phyloP scores from a whole-genome alignment of 2,797 vertebrate species.

The Anguilla pacifica region DNA sequence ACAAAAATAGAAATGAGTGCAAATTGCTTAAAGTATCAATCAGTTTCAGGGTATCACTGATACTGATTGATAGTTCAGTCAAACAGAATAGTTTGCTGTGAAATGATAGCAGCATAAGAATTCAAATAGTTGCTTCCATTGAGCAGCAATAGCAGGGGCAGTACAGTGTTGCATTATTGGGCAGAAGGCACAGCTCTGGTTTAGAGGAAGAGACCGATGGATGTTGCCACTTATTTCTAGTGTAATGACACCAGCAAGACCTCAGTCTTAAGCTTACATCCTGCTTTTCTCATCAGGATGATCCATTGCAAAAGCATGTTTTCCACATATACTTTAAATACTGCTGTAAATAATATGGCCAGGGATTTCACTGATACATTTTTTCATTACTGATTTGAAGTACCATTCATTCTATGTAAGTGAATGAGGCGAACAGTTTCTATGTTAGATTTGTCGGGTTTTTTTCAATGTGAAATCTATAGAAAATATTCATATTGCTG shows the following conservation, averaged over 20 bases:
- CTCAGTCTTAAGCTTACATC: not conserved
- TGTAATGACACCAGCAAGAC: not conserved
- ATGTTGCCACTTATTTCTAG: constrained; percentile 14
- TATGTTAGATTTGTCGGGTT: too few species aligned
- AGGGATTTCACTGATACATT: not conserved
- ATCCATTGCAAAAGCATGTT: not conserved
- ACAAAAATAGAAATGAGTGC: constrained; percentile 65
- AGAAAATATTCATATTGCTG: not conserved
- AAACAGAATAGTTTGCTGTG: not conserved
- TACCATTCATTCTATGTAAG: not conserved
- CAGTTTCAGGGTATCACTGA: too few species aligned
- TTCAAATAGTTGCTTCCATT: not conserved
- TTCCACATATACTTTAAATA: not conserved
- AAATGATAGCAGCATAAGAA: not conserved
- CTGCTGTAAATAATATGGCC: not conserved
- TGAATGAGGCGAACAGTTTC: not conserved
- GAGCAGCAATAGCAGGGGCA: not conserved
- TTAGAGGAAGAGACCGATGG: not conserved
- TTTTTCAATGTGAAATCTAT: not conserved
- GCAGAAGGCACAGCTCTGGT: constrained; percentile 2
- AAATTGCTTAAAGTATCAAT: constrained; percentile 61
- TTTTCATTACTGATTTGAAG: not conserved
- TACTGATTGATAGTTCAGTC: not conserved
- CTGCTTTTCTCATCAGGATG: not conserved
- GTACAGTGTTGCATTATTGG: not conserved